Conservation (phyloP, 2,888 invertebrate species). For the Euspilapteryx auroguttella region DNA sequence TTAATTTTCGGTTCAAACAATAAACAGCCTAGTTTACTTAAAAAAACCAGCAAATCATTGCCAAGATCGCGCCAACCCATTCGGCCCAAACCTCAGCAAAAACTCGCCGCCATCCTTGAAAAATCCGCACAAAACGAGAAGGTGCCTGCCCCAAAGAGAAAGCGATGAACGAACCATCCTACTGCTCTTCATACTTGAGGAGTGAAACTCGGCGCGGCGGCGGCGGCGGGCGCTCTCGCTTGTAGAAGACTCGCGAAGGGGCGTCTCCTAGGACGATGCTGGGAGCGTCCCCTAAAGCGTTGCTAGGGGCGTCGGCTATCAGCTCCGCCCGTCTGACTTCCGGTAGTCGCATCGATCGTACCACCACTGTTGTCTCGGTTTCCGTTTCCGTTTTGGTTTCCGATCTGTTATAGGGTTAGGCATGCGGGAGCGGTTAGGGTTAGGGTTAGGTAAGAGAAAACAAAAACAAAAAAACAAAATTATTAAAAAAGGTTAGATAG, state of each 20-base stretch:
- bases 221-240: slow-evolving; percentile 29
- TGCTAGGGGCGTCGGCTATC: slow-evolving; percentile 15
- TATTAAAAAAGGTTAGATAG: too few relatives aligned
- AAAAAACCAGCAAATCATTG: too few relatives aligned
- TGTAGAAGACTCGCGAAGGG: slow-evolving; percentile 14
- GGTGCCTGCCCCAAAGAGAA: slow-evolving; percentile 7
- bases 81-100: not conserved
- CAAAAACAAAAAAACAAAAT: slow-evolving; percentile 4
- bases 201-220: slow-evolving; percentile 37
- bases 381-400: slow-evolving; percentile 33
- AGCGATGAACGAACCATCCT: slow-evolving; percentile 27
- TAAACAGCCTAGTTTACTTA: too few relatives aligned
- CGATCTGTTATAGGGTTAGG: slow-evolving; percentile 18
- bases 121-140: not conserved
- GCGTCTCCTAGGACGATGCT: slow-evolving; percentile 19
- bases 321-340: slow-evolving; percentile 34
- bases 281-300: too few relatives aligned
- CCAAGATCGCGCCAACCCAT: not conserved
- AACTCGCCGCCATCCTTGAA: not conserved
- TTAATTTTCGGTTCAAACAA: too few relatives aligned
- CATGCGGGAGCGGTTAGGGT: slow-evolving; percentile 21
- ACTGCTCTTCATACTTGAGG: slow-evolving; percentile 29
- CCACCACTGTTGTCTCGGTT: slow-evolving; percentile 31
- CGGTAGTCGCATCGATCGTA: slow-evolving; percentile 32
- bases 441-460: not conserved